These are phyloP conservation scores for Oryzias javanicus DNA, from an alignment of 2,113 vertebrate genomes.

Conservation along the genomic window DNA sequence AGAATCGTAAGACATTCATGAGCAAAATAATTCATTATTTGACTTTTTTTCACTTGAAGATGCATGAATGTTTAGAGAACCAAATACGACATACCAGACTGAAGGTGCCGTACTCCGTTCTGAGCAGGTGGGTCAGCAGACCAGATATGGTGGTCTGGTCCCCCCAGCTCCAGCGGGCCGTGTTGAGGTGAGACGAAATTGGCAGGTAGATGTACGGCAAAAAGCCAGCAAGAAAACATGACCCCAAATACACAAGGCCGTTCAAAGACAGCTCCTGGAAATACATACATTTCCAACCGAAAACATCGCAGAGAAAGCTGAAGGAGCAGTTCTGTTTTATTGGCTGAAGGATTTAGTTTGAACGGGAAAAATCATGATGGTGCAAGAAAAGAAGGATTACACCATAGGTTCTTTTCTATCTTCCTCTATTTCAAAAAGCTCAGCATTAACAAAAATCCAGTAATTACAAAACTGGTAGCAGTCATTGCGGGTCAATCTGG, in stretches of 20 bases:
- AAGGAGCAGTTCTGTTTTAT: no score
- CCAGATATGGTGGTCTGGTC: slow-evolving; percentile 92
- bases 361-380: no score
- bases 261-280: slow-evolving; percentile 84
- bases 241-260: slow-evolving; percentile 74
- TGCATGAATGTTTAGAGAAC: not conserved
- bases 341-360: no score
- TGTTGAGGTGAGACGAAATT: slow-evolving; percentile 84
- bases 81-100: slow-evolving; percentile 80
- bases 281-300: not conserved
- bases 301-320: no score
- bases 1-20: not conserved
- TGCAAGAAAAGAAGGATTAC: no score
- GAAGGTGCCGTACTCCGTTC: slow-evolving; percentile 98
- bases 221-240: slow-evolving; percentile 84
- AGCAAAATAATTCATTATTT: not conserved
- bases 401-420: no score
- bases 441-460: not conserved
- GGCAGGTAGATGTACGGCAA: slow-evolving; percentile 93
- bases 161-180: slow-evolving; percentile 96
- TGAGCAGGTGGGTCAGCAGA: slow-evolving; percentile 91
- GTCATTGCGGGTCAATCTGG: not conserved
- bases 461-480: not conserved
- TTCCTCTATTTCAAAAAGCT: not conserved
- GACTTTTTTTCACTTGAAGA: not conserved